These are phyloP conservation scores for Poeciliopsis turrubarensis DNA, from an alignment of 2,113 vertebrate genomes.

Conservation along the genomic window DNA sequence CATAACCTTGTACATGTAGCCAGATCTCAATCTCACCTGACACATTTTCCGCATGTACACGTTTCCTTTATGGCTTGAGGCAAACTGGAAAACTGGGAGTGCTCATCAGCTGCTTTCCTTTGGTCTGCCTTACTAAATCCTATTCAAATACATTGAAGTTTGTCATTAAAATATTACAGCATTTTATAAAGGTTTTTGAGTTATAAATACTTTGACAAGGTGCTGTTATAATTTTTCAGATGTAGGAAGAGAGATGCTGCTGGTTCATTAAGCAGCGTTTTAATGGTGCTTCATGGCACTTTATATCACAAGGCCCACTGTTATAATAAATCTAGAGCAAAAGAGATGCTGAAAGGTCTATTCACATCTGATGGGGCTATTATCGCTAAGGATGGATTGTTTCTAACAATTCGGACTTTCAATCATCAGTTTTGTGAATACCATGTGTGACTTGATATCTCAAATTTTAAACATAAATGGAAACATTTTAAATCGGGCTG, in stretches of 20 bases:
- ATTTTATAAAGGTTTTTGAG: no score
- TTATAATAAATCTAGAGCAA: conserved; percentile 20
- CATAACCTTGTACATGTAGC: not conserved
- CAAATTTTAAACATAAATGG: not conserved
- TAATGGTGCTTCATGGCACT: not conserved
- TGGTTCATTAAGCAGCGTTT: conserved; percentile 42
- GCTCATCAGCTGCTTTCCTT: not conserved
- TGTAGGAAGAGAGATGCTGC: conserved; percentile 23
- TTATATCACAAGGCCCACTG: not conserved
- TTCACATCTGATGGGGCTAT: not conserved
- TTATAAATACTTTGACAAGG: no score
- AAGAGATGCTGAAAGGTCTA: conserved; percentile 1
- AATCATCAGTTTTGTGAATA: not conserved
- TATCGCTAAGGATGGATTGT: not conserved
- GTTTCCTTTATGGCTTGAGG: not conserved
- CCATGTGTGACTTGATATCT: not conserved
- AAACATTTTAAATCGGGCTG: conserved; percentile 1
- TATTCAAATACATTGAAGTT: no score
- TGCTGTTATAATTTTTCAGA: conserved; percentile 1
- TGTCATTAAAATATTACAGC: no score
- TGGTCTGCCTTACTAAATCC: no score
- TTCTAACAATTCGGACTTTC: not conserved
- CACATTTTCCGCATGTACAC: not conserved
- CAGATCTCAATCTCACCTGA: not conserved
- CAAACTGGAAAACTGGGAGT: not conserved